Base-by-base conservation (phyloP, 2,113 vertebrate genomes). In the Odocoileus hemionus region DNA sequence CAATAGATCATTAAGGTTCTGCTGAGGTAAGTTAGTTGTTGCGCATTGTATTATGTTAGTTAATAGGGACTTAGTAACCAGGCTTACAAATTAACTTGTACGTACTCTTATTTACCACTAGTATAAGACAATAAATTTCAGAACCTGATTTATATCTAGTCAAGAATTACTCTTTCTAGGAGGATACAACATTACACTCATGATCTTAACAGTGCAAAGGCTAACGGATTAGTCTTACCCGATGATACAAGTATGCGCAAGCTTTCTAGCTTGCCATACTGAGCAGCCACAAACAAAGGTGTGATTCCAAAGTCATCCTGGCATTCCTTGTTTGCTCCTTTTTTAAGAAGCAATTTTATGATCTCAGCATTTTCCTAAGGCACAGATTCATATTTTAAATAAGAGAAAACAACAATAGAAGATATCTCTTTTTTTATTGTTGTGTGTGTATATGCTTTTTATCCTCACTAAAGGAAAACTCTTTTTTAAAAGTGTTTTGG, bases 281-380 rank as follows among this genome's bases (percentile, higher is more conserved):
- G 99, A 52, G 99, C 99, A 92, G 99, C 98, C 97, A 99, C 96
- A 98, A 99, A 99, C 76, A 99, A 98, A 52, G 99, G 98, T 3
- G 99, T 98, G 94, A 99, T 99, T 86, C 96, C 98, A 97, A 99
- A 99, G 98, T 99, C 99, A 91, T 99, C 99, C 6, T 97, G 86
- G 9, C 97, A 98, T 97, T 99, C 99, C 93, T 99, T 98, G 93
- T 98, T 64, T 39, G 97, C 98, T 87, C 98, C 97, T 95, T 98
- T 97, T 2, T 95, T 93, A 36, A 99, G 98, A 50, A 99, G 96
- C 39, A 98, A 92, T n/a, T 96, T 96, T 93, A 99, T 98, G 70
- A 99, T 99, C 21, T 99, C 99, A 28, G 98, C 94, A 96, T 98
- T 99, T 95, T 98, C 99, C 99, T 99, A 89, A 93, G 97, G 98